These are phyloP conservation scores for Microctenopoma steveboyesi DNA, from an alignment of 2,797 vertebrate species.

Conservation along the genomic window DNA sequence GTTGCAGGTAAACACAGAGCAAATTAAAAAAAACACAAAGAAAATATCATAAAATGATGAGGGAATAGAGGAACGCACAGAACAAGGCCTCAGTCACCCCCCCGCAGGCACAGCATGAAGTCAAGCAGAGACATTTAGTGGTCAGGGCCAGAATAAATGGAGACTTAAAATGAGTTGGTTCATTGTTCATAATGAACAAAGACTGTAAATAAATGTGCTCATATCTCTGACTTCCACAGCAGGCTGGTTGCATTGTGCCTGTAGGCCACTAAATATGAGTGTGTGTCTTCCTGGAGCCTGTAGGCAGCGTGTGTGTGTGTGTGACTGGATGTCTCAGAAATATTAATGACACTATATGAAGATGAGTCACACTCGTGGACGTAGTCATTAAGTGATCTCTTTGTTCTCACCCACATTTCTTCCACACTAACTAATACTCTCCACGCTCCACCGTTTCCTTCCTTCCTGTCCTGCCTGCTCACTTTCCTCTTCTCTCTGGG, in stretches of 20 bases:
- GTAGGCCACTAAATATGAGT: conserved; percentile 48
- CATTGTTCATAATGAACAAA: conserved; percentile 7
- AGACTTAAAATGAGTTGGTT: background rate
- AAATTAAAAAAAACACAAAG: conserved; percentile 27
- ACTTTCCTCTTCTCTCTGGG: background rate
- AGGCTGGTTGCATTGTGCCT: conserved; percentile 30
- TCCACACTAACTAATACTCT: no score
- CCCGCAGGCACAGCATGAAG: no score
- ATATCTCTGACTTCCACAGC: conserved; percentile 18
- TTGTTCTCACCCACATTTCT: no score
- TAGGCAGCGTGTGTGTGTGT: conserved; percentile 1
- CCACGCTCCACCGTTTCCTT: no score
- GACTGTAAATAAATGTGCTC: conserved; percentile 20
- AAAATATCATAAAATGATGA: background rate
- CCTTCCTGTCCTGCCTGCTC: no score
- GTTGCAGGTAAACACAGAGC: no score
- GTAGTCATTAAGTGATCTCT: conserved; percentile 27
- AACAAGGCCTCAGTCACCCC: no score
- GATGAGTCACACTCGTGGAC: conserved; percentile 29
- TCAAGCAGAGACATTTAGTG: conserved; percentile 50
- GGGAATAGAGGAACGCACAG: no score
- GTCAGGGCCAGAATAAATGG: background rate
- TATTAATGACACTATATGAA: conserved; percentile 46
- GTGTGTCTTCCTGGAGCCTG: conserved; percentile 34
- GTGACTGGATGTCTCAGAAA: conserved; percentile 24